These are phyloP conservation scores for Brachyptera risi DNA, from an alignment of 2,888 invertebrate species.

Conservation along the genomic window DNA sequence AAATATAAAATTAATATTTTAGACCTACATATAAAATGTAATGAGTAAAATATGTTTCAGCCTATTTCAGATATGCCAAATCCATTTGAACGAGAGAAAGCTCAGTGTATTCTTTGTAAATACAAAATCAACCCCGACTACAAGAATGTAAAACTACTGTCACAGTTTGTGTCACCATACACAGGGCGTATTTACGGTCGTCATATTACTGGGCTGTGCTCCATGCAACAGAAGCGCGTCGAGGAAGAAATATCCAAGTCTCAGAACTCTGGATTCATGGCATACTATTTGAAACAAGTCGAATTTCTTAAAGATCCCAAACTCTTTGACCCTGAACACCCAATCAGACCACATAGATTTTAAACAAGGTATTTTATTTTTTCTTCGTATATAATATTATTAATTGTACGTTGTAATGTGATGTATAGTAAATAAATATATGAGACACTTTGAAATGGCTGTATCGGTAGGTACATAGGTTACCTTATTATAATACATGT, in stretches of 20 bases:
- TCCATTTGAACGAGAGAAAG: constrained; percentile 72
- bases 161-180: constrained; percentile 94
- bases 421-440: background rate
- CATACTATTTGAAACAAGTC: constrained; percentile 72
- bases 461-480: no score
- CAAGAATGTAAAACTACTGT: constrained; percentile 86
- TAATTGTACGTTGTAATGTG: background rate
- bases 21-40: no score
- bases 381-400: background rate
- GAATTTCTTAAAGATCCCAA: constrained; percentile 81
- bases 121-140: constrained; percentile 77
- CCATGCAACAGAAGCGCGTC: constrained; percentile 69
- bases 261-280: constrained; percentile 74
- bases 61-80: constrained; percentile 63
- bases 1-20: no score
- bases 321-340: constrained; percentile 83
- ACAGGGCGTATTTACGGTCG: constrained; percentile 90
- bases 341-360: constrained; percentile 74
- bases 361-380: constrained; percentile 42
- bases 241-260: constrained; percentile 71
- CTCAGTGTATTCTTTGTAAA: constrained; percentile 77
- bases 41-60: constrained; percentile 36
- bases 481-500: no score
- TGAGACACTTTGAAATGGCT: no score
- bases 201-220: constrained; percentile 92